These are phyloP conservation scores for Diplolepis rosae DNA, from an alignment of 2,888 invertebrate species.

Conservation along the genomic window DNA sequence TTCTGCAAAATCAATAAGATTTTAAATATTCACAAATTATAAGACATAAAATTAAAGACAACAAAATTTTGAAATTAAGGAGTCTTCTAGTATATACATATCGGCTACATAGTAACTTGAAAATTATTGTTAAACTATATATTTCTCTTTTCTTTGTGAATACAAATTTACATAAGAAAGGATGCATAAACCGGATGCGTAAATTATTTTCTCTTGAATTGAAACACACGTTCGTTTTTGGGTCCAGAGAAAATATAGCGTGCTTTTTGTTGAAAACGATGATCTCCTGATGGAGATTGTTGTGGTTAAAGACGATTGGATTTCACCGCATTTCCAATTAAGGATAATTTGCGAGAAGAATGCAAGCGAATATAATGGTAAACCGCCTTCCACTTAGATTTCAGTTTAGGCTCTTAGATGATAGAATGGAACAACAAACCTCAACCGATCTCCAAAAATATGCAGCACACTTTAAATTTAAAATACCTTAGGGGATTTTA, in stretches of 20 bases:
- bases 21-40: no score
- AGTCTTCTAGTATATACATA: no score
- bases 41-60: no score
- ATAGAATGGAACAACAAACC: constrained; percentile 32
- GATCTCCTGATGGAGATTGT: constrained; percentile 24
- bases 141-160: constrained; percentile 5
- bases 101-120: no score
- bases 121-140: no score
- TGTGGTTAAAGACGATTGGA: constrained; percentile 34
- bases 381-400: constrained; percentile 11
- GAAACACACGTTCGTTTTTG: constrained; percentile 32
- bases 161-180: constrained; percentile 44
- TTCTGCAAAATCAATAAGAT: no score
- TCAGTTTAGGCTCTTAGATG: constrained; percentile 25
- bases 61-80: no score
- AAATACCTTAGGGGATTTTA: background rate
- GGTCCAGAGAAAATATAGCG: constrained; percentile 39
- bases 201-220: constrained; percentile 20
- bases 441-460: constrained; percentile 24
- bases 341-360: constrained; percentile 44
- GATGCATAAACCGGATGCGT: constrained; percentile 43
- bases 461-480: background rate
- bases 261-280: constrained; percentile 39
- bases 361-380: constrained; percentile 15
- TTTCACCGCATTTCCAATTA: constrained; percentile 34